These are phyloP conservation scores for Melanerpes formicivorus DNA, from an alignment of 2,113 vertebrate species.

Conservation along the genomic window DNA sequence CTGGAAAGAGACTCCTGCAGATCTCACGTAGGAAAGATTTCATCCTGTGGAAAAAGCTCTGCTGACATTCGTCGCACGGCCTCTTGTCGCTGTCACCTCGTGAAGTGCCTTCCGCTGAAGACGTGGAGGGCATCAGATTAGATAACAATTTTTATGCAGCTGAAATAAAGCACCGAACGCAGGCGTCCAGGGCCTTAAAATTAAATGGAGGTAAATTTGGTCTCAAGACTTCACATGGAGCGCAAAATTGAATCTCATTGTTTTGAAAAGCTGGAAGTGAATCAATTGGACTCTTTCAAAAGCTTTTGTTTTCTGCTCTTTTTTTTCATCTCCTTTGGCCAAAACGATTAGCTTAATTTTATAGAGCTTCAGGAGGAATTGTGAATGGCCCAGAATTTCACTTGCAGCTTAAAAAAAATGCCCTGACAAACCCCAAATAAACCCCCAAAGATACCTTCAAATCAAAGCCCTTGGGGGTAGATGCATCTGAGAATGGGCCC, in stretches of 20 bases:
- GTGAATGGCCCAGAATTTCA: not conserved
- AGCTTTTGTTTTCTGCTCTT: constrained; percentile 25
- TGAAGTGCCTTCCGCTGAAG: not conserved
- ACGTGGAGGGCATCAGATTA: not conserved
- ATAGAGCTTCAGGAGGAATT: not conserved
- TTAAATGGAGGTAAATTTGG: not conserved
- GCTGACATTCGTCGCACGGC: not conserved
- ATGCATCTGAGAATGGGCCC: not conserved
- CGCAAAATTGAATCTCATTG: not conserved
- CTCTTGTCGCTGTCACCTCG: not conserved
- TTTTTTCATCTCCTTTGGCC: constrained; percentile 1
- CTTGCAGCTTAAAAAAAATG: not conserved
- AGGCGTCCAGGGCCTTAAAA: not conserved
- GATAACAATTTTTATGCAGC: not conserved
- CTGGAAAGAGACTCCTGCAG: not conserved
- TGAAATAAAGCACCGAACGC: not conserved
- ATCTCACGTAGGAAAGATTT: not conserved
- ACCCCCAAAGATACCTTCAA: not conserved
- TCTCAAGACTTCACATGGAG: not conserved
- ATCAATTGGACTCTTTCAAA: not conserved
- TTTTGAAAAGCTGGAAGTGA: not conserved
- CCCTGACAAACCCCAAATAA: not conserved
- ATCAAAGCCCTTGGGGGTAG: not conserved
- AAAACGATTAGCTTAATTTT: not conserved
- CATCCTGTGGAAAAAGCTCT: not conserved